These are phyloP conservation scores for Agapornis roseicollis DNA, from an alignment of 2,113 vertebrate genomes.

Conservation along the genomic window DNA sequence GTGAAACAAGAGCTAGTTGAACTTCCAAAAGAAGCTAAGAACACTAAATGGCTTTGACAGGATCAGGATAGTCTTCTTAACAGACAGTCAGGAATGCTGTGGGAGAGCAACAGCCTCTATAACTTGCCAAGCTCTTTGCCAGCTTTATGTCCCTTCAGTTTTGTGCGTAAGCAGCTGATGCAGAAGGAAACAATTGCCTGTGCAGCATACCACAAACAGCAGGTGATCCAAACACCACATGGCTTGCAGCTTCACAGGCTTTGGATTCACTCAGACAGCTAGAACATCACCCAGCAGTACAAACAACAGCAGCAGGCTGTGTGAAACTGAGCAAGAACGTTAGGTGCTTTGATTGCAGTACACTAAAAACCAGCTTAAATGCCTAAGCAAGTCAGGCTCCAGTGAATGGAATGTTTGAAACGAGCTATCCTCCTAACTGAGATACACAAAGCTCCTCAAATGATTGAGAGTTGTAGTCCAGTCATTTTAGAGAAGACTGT, in stretches of 20 bases:
- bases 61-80: neutral
- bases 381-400: neutral
- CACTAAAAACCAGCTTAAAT: neutral
- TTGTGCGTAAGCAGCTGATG: constrained; percentile 11
- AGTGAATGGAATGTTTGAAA: neutral
- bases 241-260: neutral
- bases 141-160: constrained; percentile 6
- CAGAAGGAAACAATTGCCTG: neutral
- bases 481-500: neutral
- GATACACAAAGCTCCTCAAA: neutral
- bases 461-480: neutral
- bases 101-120: neutral
- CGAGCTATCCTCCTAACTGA: neutral
- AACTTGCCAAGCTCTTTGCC: neutral
- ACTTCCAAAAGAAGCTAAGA: neutral
- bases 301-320: neutral
- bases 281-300: neutral
- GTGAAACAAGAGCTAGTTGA: neutral
- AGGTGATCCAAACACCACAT: neutral
- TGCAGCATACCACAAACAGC: neutral
- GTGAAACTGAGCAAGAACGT: neutral
- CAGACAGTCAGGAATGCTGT: constrained; percentile 36
- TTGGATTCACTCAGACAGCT: neutral
- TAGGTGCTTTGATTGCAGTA: neutral
- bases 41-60: neutral